These are phyloP conservation scores for Petrophora chlorosata DNA, from an alignment of 2,888 invertebrate species.

Conservation along the genomic window DNA sequence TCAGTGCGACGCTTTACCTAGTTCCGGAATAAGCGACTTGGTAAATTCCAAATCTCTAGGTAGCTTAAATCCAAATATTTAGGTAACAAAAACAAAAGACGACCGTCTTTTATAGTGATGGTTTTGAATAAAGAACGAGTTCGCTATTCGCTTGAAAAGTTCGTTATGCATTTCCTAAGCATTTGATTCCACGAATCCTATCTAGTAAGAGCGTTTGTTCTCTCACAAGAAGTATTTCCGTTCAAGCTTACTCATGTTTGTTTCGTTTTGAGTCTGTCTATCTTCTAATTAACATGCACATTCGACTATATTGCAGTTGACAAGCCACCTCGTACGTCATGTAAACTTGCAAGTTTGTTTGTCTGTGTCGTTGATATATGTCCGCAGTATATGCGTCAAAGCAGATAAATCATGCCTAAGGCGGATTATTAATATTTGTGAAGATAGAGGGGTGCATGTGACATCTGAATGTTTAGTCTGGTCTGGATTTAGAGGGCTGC, in stretches of 20 bases:
- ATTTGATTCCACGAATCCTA: no score
- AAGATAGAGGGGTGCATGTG: slow-evolving; percentile 47
- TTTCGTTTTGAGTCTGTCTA: slow-evolving; percentile 7
- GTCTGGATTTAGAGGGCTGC: slow-evolving; percentile 1
- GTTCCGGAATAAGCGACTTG: no score
- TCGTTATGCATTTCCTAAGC: no score
- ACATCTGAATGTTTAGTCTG: slow-evolving; percentile 7
- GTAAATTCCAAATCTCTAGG: no score
- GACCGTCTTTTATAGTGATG: no score
- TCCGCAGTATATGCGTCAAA: slow-evolving; percentile 62
- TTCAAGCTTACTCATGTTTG: slow-evolving; percentile 1
- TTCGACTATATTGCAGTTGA: slow-evolving; percentile 58
- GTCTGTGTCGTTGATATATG: slow-evolving; percentile 71
- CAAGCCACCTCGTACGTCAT: slow-evolving; percentile 55
- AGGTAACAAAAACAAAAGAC: no score
- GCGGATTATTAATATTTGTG: slow-evolving; percentile 78
- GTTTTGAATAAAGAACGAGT: no score
- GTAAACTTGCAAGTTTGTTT: slow-evolving; percentile 48
- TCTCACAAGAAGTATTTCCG: no score
- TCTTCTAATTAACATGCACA: slow-evolving; percentile 62
- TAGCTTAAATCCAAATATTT: no score
- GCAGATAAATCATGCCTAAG: slow-evolving; percentile 77
- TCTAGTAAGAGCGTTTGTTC: no score
- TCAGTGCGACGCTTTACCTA: no score
- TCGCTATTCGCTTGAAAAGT: no score